Evolutionary conservation across 2,113 vertebrate genomes (phyloP).

Genomic region (Gobiocypris rarus): DNA sequence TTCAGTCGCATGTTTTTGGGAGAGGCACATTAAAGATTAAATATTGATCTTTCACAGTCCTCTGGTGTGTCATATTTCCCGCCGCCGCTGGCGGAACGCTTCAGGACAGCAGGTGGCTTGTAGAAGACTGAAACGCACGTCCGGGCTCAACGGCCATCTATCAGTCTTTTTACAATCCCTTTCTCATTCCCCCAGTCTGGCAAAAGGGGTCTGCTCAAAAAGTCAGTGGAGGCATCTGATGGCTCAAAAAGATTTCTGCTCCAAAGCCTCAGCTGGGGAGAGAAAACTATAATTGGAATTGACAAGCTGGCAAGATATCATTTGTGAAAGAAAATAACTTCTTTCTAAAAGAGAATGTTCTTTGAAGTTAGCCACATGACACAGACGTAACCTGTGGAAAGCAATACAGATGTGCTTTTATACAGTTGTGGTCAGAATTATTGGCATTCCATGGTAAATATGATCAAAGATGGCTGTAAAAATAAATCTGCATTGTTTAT

Average conservation of each 20-base stretch:
- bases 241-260: constrained; percentile 57
- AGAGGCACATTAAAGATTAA: constrained; percentile 51
- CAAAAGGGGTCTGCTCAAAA: constrained; percentile 22
- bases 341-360: background rate
- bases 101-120: background rate
- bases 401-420: background rate
- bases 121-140: constrained; percentile 18
- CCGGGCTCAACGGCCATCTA: constrained; percentile 29
- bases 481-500: no score
- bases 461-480: no score
- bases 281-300: constrained; percentile 54
- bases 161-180: constrained; percentile 49
- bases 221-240: constrained; percentile 46
- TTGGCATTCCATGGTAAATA: no score
- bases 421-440: background rate
- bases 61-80: constrained; percentile 38
- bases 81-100: background rate
- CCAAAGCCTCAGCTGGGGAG: constrained; percentile 37
- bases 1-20: constrained; percentile 1
- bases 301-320: constrained; percentile 45
- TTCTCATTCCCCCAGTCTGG: constrained; percentile 36
- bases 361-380: background rate
- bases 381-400: background rate
- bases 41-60: constrained; percentile 50
- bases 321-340: constrained; percentile 5